Conservation (phyloP, 2,888 invertebrate species). For the Pachymerium ferrugineum region DNA sequence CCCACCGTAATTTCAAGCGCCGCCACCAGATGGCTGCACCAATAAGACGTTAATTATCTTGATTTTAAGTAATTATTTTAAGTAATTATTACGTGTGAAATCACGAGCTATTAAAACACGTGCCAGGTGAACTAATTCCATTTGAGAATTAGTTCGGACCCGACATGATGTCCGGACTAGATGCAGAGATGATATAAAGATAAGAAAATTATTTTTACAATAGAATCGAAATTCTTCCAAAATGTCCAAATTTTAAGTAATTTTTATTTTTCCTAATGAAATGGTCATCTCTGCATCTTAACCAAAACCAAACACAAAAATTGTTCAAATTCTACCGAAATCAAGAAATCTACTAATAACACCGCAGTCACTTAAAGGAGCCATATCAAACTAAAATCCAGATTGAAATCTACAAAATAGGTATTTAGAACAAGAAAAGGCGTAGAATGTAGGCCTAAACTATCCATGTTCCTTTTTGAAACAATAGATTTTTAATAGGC, state of each 20-base stretch:
- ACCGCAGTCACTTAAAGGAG: not conserved
- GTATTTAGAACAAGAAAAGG: not conserved
- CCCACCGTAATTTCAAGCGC: too few species aligned
- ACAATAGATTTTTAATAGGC: not conserved
- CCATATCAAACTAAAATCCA: not conserved
- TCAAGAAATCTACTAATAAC: not conserved
- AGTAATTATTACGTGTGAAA: too few species aligned
- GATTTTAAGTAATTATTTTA: too few species aligned
- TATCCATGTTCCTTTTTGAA: not conserved
- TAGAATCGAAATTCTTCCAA: not conserved
- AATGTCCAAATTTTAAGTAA: not conserved
- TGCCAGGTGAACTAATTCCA: too few species aligned
- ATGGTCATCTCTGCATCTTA: not conserved
- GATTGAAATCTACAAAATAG: too few species aligned
- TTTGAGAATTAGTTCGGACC: not conserved
- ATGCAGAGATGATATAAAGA: slow-evolving; percentile 4
- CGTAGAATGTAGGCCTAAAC: not conserved
- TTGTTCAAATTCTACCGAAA: not conserved
- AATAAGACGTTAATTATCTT: too few species aligned
- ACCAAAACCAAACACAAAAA: not conserved
- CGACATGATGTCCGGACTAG: not conserved
- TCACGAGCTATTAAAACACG: too few species aligned
- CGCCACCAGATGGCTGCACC: too few species aligned
- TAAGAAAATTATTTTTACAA: not conserved
- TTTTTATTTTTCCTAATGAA: not conserved